Conservation (phyloP, 2,113 vertebrate genomes). For the Siniperca knerii region DNA sequence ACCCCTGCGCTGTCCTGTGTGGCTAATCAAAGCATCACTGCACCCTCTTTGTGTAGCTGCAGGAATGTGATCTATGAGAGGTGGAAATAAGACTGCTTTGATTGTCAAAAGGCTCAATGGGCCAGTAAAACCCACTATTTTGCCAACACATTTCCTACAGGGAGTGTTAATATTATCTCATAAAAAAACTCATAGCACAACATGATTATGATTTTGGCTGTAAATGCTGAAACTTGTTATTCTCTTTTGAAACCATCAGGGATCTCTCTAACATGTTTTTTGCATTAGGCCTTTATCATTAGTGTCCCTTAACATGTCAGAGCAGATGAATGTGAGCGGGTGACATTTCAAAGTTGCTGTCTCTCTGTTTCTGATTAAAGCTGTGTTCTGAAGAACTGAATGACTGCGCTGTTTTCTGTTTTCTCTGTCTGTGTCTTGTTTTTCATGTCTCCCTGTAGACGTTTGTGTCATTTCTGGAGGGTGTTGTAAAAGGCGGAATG, state of each 20-base stretch:
- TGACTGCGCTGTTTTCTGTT: slow-evolving; percentile 69
- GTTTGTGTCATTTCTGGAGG: slow-evolving; percentile 63
- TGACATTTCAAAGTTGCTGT: slow-evolving; percentile 68
- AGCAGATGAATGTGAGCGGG: slow-evolving; percentile 62
- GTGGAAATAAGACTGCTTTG: slow-evolving; percentile 60
- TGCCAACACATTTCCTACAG: neutral
- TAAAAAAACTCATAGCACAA: neutral
- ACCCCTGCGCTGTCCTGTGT: slow-evolving; percentile 77
- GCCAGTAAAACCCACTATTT: slow-evolving; percentile 47
- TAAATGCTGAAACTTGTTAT: slow-evolving; percentile 31
- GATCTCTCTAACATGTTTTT: slow-evolving; percentile 55
- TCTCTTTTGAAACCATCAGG: slow-evolving; percentile 24
- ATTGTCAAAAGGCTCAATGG: slow-evolving; percentile 61
- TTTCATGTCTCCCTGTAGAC: slow-evolving; percentile 54
- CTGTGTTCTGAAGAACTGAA: slow-evolving; percentile 56
- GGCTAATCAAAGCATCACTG: slow-evolving; percentile 78
- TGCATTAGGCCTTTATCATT: slow-evolving; percentile 60
- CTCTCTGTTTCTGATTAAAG: slow-evolving; percentile 74
- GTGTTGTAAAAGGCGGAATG: slow-evolving; percentile 43
- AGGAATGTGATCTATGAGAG: slow-evolving; percentile 59
- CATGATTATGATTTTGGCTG: slow-evolving; percentile 21
- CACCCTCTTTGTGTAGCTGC: slow-evolving; percentile 67
- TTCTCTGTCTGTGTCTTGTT: neutral
- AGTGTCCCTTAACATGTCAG: slow-evolving; percentile 70
- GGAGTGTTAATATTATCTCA: neutral